These are phyloP conservation scores for Anoplolepis gracilipes DNA, from an alignment of 1,140 invertebrate genomes.

Conservation along the genomic window DNA sequence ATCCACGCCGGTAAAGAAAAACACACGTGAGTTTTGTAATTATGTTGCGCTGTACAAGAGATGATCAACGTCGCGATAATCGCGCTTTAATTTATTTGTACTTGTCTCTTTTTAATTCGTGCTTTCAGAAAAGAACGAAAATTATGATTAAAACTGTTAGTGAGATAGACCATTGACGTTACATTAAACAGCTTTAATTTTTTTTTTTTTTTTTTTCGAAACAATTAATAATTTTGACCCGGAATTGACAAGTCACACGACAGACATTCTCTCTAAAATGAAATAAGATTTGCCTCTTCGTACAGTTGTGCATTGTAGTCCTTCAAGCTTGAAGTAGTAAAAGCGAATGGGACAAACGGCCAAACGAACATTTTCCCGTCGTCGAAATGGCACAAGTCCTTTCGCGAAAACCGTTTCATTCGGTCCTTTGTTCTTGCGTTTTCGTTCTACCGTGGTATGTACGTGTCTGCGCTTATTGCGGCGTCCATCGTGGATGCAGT, in stretches of 20 bases:
- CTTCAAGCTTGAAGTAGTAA: slow-evolving; percentile 8
- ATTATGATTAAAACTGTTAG: neutral
- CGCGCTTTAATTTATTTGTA: neutral
- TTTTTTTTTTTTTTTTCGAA: neutral
- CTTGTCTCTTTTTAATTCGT: neutral
- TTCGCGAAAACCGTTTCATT: neutral
- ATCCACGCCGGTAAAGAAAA: neutral
- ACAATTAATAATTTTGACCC: neutral
- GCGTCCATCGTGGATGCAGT: neutral
- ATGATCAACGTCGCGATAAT: neutral
- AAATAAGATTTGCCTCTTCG: neutral
- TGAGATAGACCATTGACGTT: neutral
- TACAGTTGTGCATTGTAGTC: neutral
- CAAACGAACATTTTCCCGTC: slow-evolving; percentile 1
- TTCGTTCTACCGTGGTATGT: neutral
- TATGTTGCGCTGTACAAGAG: neutral
- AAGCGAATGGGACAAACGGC: slow-evolving; percentile 2
- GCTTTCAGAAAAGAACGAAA: neutral
- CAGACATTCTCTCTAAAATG: neutral
- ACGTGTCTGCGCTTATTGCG: neutral
- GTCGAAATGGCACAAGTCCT: neutral
- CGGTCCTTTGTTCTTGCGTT: slow-evolving; percentile 14
- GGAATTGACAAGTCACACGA: slow-evolving; percentile 14
- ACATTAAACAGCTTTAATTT: neutral
- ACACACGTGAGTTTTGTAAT: neutral